Conservation (phyloP, 2,888 invertebrate genomes). For the Mythimna loreyi region DNA sequence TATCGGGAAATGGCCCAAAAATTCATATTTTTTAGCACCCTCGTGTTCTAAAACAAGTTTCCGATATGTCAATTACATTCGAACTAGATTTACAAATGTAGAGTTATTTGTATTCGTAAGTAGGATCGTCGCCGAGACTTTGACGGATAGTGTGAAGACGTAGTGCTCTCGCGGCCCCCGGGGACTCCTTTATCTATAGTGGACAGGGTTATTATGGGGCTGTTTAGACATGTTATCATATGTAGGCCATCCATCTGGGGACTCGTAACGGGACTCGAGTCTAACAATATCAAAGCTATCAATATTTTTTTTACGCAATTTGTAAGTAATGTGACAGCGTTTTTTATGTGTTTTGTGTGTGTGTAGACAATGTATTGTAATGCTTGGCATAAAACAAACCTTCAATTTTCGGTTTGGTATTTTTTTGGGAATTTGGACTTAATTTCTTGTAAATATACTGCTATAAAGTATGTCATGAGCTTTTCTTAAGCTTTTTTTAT, state of each 20-base stretch:
- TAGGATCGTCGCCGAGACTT: constrained; percentile 53
- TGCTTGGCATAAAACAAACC: not conserved
- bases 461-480: not conserved
- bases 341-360: constrained; percentile 29
- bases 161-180: constrained; percentile 44
- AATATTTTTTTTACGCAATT: constrained; percentile 45
- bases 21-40: constrained; percentile 13
- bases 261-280: constrained; percentile 45
- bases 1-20: constrained; percentile 21
- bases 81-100: constrained; percentile 59
- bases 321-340: constrained; percentile 35
- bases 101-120: constrained; percentile 61
- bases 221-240: constrained; percentile 66
- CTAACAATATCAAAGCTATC: constrained; percentile 45
- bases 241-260: constrained; percentile 58
- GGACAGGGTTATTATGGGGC: constrained; percentile 63
- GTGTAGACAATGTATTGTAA: constrained; percentile 9
- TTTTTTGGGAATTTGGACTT: not conserved
- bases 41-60: constrained; percentile 20
- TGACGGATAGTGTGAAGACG: constrained; percentile 64
- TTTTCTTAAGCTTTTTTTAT: not conserved
- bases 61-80: constrained; percentile 50
- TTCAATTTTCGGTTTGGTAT: not conserved
- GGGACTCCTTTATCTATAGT: constrained; percentile 63
- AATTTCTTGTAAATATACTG: not conserved